These are phyloP conservation scores for Lucilia cuprina DNA, from an alignment of 1,140 invertebrate species.

Conservation along the genomic window DNA sequence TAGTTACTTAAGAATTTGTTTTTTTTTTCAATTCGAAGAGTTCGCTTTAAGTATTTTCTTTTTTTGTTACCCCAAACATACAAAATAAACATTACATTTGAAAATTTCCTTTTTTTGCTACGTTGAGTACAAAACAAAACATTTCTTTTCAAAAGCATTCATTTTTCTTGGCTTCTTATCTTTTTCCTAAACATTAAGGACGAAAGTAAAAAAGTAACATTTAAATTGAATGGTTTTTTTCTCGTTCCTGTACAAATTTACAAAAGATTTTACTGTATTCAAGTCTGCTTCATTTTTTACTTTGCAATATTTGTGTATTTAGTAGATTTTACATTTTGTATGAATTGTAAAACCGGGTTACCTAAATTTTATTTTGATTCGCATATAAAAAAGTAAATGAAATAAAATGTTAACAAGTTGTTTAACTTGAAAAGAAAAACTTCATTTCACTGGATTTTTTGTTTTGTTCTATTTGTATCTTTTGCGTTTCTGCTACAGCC, in stretches of 20 bases:
- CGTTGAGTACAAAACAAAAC: not conserved
- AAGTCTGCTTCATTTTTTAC: not conserved
- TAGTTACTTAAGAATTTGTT: not conserved
- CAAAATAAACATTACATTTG: not conserved
- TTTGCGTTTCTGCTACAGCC: not conserved
- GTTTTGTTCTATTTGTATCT: not conserved
- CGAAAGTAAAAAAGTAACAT: not conserved
- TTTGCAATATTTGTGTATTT: not conserved
- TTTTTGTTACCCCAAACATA: not conserved
- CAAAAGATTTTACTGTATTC: not conserved
- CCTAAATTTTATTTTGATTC: conserved; percentile 25
- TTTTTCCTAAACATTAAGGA: not conserved
- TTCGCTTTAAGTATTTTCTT: not conserved
- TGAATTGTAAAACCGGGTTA: conserved; percentile 21
- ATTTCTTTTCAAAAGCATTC: not conserved
- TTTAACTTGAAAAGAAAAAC: not conserved
- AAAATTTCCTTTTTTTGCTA: not conserved
- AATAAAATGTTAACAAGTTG: conserved; percentile 28
- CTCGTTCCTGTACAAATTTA: not conserved
- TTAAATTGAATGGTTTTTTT: not conserved
- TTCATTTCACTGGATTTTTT: not conserved
- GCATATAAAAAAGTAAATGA: conserved; percentile 11
- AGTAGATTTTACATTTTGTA: not conserved
- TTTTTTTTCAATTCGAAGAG: not conserved
- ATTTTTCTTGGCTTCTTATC: not conserved